Conservation (phyloP, 2,113 vertebrate species). For the Pteropus alecto region DNA sequence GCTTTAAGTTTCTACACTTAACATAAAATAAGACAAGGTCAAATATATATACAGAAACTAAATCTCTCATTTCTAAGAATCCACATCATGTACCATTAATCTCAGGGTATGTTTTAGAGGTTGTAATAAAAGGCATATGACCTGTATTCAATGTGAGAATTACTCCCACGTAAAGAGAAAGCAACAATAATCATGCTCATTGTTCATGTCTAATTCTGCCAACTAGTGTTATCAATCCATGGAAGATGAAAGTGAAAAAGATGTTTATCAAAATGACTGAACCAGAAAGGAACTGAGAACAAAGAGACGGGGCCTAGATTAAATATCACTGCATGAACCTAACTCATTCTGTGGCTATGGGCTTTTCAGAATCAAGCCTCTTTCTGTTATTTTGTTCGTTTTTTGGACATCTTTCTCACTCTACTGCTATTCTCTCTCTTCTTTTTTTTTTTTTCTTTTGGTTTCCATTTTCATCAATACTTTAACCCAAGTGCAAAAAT, state of each 20-base stretch:
- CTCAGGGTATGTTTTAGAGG: not conserved
- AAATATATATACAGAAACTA: not conserved
- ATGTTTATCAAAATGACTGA: not conserved
- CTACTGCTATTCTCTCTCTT: not conserved
- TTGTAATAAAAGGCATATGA: not conserved
- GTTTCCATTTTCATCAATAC: slow-evolving; percentile 21
- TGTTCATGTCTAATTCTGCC: not conserved
- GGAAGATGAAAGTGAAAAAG: not conserved
- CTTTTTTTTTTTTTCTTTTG: not conserved
- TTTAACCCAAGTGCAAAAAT: not conserved
- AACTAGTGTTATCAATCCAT: not conserved
- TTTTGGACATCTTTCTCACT: not conserved
- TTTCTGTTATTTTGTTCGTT: slow-evolving; percentile 1
- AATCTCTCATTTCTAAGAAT: not conserved
- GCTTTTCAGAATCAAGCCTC: not conserved
- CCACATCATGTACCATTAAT: not conserved
- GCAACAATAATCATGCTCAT: not conserved
- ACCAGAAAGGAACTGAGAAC: not conserved
- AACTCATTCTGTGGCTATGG: not conserved
- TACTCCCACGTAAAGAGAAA: not conserved
- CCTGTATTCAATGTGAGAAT: not conserved
- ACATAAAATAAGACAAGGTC: not conserved
- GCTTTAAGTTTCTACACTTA: not conserved
- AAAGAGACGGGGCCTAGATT: not conserved
- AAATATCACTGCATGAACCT: not conserved